Evolutionary conservation across 1,140 invertebrate genomes (phyloP).

Genomic region (Thereuonema tuberculata): DNA sequence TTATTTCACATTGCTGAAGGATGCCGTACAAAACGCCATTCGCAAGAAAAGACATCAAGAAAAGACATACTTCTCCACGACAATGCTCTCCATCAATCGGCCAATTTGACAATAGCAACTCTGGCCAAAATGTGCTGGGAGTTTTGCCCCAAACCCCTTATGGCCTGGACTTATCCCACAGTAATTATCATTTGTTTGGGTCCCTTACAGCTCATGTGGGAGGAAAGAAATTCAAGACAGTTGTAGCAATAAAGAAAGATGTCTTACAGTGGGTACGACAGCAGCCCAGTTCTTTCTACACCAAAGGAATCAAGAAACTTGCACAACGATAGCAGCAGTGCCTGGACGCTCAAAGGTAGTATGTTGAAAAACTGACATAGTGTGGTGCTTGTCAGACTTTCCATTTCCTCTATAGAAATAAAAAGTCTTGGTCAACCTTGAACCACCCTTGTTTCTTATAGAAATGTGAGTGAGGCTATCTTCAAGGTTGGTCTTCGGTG

Average conservation of each 20-base stretch:
- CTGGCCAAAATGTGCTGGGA: background rate
- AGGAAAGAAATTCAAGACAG: background rate
- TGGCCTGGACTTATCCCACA: background rate
- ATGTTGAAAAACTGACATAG: background rate
- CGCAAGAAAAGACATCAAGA: background rate
- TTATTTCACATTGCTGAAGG: background rate
- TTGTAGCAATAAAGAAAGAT: background rate
- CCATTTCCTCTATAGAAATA: background rate
- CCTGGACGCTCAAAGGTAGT: background rate
- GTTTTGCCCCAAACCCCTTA: background rate
- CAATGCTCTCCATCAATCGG: background rate
- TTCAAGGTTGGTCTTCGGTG: too few relatives aligned
- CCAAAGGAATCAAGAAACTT: background rate
- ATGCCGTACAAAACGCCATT: background rate
- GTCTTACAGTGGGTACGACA: background rate
- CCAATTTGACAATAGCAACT: background rate
- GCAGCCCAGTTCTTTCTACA: background rate
- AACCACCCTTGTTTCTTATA: background rate
- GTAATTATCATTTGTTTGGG: background rate
- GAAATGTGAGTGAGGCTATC: too few relatives aligned
- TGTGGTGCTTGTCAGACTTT: background rate
- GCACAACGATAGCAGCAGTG: background rate
- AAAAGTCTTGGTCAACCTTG: background rate
- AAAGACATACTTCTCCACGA: background rate
- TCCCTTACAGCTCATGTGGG: background rate